Conservation (phyloP, 1,140 invertebrate genomes). For the Sesamia nonagrioides region DNA sequence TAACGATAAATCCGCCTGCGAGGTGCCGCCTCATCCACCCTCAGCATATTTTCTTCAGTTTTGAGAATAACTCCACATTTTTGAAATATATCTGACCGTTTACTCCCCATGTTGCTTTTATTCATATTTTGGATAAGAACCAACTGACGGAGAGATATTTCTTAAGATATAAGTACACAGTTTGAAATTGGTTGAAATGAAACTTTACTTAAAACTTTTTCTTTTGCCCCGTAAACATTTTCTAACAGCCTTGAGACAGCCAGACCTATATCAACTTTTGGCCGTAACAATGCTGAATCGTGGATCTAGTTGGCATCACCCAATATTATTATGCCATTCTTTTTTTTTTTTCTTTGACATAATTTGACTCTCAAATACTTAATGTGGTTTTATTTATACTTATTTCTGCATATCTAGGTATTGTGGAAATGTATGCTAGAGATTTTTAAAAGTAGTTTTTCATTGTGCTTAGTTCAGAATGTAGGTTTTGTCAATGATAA, state of each 20-base stretch:
- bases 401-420: background rate
- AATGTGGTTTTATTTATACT: background rate
- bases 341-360: background rate
- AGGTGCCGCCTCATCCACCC: conserved; percentile 47
- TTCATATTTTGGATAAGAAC: background rate
- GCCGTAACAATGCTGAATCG: conserved; percentile 8
- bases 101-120: background rate
- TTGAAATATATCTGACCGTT: conserved; percentile 28
- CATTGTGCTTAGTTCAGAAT: background rate
- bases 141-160: no score
- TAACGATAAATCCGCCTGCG: conserved; percentile 76
- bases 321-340: background rate
- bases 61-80: conserved; percentile 47
- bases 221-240: background rate
- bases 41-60: conserved; percentile 68
- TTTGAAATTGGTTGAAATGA: background rate
- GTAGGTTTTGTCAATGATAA: background rate
- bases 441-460: background rate
- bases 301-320: background rate
- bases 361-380: background rate
- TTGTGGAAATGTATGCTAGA: background rate
- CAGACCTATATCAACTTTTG: conserved; percentile 19
- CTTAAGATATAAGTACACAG: no score
- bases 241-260: background rate
- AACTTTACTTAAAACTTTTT: background rate